phyloP scores from a whole-genome alignment of 2,113 vertebrate species.

The Onychostoma macrolepis region DNA sequence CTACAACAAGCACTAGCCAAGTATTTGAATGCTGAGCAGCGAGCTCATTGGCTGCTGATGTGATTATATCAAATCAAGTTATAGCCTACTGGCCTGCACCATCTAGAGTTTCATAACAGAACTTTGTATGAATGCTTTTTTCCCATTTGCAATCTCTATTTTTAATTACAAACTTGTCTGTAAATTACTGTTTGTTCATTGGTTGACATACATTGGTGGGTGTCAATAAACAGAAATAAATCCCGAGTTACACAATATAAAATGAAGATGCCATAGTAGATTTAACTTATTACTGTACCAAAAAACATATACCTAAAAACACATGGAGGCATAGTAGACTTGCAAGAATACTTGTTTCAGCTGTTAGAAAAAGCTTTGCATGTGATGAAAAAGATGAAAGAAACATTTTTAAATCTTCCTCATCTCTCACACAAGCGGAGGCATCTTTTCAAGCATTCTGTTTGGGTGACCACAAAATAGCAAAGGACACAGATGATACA shows the following conservation, averaged over 20 bases:
- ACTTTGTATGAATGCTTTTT: background rate
- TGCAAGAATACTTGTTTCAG: background rate
- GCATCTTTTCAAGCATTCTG: background rate
- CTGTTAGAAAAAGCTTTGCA: background rate
- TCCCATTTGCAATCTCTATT: background rate
- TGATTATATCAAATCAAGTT: no score
- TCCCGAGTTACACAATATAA: background rate
- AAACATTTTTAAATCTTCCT: background rate
- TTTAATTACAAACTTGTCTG: background rate
- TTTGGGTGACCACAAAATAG: constrained; percentile 7
- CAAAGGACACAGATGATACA: constrained; percentile 18
- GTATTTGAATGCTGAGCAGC: no score
- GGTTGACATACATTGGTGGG: background rate
- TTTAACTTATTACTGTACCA: background rate
- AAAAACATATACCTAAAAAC: background rate
- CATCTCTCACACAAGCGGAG: background rate
- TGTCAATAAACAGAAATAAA: background rate
- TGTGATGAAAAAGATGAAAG: background rate
- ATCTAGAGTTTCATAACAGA: no score
- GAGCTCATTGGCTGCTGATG: no score
- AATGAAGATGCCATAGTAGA: background rate
- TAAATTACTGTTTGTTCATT: background rate
- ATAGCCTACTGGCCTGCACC: no score
- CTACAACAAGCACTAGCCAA: no score
- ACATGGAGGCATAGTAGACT: background rate